A percentile compares a stretch with the other conserved stretches of the same genome.
These are phyloP conservation scores for Leptinotarsa undecemlineata DNA, from an alignment of 1,140 invertebrate species.

Conservation along the genomic window DNA sequence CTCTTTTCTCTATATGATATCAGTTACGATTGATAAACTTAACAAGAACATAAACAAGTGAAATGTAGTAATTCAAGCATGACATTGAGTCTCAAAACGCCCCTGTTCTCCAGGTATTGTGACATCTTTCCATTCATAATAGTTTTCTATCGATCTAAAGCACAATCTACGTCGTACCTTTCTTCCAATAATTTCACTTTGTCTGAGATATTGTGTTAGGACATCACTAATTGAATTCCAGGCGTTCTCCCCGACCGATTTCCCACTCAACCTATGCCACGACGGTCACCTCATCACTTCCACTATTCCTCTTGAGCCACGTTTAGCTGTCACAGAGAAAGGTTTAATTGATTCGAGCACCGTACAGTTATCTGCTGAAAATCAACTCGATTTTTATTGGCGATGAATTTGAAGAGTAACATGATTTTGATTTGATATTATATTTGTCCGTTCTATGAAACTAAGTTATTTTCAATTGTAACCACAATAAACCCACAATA, in stretches of 20 bases:
- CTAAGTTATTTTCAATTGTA: too few species aligned
- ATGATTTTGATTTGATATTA: neutral
- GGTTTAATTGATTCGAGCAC: neutral
- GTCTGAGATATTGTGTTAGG: conserved; percentile 29
- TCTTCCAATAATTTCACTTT: conserved; percentile 22
- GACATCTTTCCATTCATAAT: neutral
- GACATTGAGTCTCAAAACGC: too few species aligned
- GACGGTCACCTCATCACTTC: conserved; percentile 22
- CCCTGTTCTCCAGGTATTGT: too few species aligned
- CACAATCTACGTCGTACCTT: conserved; percentile 17
- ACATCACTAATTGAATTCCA: conserved; percentile 30
- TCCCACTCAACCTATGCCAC: conserved; percentile 22
- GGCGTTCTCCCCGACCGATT: conserved; percentile 12
- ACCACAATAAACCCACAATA: too few species aligned
- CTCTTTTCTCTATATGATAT: too few species aligned
- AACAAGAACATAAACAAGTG: too few species aligned
- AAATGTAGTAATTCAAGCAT: too few species aligned
- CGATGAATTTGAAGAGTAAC: neutral
- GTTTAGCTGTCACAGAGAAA: conserved; percentile 5
- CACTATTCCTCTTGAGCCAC: conserved; percentile 9
- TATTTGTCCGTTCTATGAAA: too few species aligned
- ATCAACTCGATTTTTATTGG: conserved; percentile 7
- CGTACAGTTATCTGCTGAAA: neutral
- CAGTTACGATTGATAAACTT: too few species aligned
- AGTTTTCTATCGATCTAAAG: conserved; percentile 9